Evolutionary conservation across 2,888 invertebrate genomes (phyloP), one percentile per base, ranked within the genome.

Genomic region (Drosophila kanekoi): DNA sequence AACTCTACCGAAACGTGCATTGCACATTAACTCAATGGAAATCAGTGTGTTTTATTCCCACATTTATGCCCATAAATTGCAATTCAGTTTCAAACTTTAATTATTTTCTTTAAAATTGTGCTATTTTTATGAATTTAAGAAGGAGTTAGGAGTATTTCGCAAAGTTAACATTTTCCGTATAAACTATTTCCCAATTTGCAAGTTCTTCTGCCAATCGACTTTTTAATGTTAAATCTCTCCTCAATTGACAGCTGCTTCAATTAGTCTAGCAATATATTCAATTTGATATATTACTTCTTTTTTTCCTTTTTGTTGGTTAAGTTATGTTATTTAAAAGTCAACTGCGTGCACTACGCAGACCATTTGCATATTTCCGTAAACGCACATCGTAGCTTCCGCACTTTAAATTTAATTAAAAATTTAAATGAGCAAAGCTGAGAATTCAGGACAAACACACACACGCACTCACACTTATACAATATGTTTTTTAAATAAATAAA

Each of bases 351-450:
- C 51, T 56, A 64, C 51, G 41, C 20, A 53, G 54, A 64, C 63
- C 52, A 69, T 59, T 63, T 81, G 61, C 69, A 74, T 77, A 70
- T 65, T 57, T 61, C 65, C 54, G 49, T 23, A 54, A 20, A 48
- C 32, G 43, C 51, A 45, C 20, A 38, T 67, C 71, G 62, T 65
- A 40, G 65, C 45, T 52, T 11, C 23, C 65, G 48, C 61, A 81
- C 76, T 87, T 89, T 71, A 71, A 75, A 81, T 77, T 89, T 81
- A 87, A 84, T 89, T 87, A 85, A 84, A 88, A 87, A 81, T 79
- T 64, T 67, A 84, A 84, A 84, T 86, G 70, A 57, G 54, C 74
- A 84, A 76, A 76, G 54, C 58, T 65, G 47, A 40, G 58, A 53
- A 62, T 67, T 32, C 57, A 51, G 60, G 62, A 48, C 54, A 59